Conservation (phyloP, 2,797 vertebrate species). For the Perdix hodgsoniae region DNA sequence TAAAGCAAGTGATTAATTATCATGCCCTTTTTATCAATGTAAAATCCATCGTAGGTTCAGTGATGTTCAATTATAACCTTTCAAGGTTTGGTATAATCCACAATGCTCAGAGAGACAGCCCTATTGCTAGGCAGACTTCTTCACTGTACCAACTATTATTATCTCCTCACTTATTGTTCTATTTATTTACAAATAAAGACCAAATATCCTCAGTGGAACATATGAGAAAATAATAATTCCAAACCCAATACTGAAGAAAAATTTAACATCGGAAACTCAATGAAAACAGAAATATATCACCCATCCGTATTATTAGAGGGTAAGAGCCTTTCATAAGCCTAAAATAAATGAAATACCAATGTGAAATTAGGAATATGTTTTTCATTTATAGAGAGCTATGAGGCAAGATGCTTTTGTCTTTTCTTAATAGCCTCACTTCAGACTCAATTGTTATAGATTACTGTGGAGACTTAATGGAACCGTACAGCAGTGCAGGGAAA, state of each 20-base stretch:
- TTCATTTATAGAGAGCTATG: slow-evolving; percentile 60
- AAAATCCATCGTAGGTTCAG: slow-evolving; percentile 7
- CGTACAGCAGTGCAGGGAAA: not conserved
- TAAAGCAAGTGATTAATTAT: slow-evolving; percentile 56
- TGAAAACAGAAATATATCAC: slow-evolving; percentile 17
- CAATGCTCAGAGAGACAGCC: not conserved
- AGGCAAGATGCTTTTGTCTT: slow-evolving; percentile 55
- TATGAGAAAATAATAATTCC: slow-evolving; percentile 26
- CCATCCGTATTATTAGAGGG: slow-evolving; percentile 39
- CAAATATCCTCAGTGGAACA: not conserved
- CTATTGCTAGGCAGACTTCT: not conserved
- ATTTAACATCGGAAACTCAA: slow-evolving; percentile 32
- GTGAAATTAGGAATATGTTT: slow-evolving; percentile 62
- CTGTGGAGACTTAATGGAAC: slow-evolving; percentile 17
- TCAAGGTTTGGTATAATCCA: not conserved
- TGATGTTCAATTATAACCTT: slow-evolving; percentile 32
- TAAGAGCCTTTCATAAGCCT: slow-evolving; percentile 19
- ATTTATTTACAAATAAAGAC: slow-evolving; percentile 24
- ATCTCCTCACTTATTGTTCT: not conserved
- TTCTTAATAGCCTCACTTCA: slow-evolving; percentile 57
- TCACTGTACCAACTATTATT: not conserved
- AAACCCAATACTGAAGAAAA: not conserved
- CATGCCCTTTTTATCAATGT: not conserved
- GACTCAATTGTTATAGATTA: slow-evolving; percentile 39
- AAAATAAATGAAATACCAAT: slow-evolving; percentile 42